phyloP scores from a whole-genome alignment of 2,113 vertebrate species.

The Kryptolebias marmoratus region DNA sequence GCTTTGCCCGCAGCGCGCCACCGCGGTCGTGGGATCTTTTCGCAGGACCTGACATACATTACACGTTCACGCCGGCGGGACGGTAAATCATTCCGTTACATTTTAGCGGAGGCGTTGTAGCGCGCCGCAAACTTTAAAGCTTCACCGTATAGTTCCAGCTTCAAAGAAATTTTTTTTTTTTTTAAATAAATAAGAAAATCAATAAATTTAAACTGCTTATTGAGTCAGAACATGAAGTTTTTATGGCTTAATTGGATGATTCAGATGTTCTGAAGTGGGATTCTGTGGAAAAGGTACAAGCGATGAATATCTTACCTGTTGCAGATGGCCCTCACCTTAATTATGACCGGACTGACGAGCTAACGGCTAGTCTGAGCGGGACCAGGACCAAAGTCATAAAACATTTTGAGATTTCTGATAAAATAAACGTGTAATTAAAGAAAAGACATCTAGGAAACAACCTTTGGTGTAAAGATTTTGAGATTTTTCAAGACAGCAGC shows the following conservation, averaged over 20 bases:
- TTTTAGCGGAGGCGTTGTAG: not conserved
- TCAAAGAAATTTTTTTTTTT: not conserved
- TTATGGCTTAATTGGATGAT: not conserved
- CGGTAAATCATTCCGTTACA: not conserved
- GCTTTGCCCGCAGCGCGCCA: constrained; percentile 15
- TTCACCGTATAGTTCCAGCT: not conserved
- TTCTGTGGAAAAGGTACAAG: not conserved
- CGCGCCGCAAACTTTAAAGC: not conserved
- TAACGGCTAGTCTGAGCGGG: no score
- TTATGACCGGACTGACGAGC: no score
- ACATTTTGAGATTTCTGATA: no score
- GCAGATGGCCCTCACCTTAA: no score
- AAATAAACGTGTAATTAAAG: no score
- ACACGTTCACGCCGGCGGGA: not conserved
- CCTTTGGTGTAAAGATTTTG: no score
- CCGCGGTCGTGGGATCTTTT: constrained; percentile 13
- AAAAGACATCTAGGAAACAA: no score
- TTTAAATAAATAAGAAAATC: not conserved
- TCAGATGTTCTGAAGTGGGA: not conserved
- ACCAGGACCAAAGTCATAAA: no score
- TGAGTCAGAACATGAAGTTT: not conserved
- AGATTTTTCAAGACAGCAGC: no score
- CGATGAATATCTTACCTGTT: no score
- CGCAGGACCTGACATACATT: not conserved
- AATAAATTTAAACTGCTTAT: not conserved